phyloP scores from a whole-genome alignment of 2,113 vertebrate species.

The Hyperopisus bebe region DNA sequence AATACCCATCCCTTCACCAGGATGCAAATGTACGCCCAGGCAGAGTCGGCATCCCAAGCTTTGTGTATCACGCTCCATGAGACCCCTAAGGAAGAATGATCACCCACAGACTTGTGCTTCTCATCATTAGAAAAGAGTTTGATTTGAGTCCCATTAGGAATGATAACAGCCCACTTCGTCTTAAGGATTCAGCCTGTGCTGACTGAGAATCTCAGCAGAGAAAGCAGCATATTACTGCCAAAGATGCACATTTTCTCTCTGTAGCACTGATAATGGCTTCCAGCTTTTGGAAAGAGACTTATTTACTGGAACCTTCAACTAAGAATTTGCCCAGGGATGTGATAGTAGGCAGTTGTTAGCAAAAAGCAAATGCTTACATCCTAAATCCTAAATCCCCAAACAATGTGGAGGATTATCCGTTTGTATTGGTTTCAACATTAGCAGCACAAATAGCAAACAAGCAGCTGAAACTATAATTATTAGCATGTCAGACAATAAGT shows the following conservation, averaged over 20 bases:
- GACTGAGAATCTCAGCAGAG: background rate
- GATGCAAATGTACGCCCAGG: background rate
- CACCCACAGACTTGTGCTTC: background rate
- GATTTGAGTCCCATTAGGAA: background rate
- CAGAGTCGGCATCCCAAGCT: background rate
- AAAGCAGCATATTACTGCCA: background rate
- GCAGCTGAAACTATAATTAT: background rate
- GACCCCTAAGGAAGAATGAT: background rate
- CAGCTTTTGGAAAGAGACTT: background rate
- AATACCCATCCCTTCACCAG: background rate
- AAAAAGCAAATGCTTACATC: background rate
- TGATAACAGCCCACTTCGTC: background rate
- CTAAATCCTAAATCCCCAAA: background rate
- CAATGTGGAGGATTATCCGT: background rate
- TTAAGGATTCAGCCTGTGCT: background rate
- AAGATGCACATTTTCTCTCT: background rate
- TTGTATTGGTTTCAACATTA: background rate
- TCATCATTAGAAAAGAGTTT: background rate
- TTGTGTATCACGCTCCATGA: background rate
- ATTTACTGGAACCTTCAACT: conserved; percentile 21
- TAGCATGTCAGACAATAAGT: background rate
- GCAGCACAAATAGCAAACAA: background rate
- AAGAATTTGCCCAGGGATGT: background rate
- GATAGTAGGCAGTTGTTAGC: background rate
- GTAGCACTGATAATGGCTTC: background rate